phyloP scores from a whole-genome alignment of 92 coral and sea anemone species.

The Chrysogorgia sp. region DNA sequence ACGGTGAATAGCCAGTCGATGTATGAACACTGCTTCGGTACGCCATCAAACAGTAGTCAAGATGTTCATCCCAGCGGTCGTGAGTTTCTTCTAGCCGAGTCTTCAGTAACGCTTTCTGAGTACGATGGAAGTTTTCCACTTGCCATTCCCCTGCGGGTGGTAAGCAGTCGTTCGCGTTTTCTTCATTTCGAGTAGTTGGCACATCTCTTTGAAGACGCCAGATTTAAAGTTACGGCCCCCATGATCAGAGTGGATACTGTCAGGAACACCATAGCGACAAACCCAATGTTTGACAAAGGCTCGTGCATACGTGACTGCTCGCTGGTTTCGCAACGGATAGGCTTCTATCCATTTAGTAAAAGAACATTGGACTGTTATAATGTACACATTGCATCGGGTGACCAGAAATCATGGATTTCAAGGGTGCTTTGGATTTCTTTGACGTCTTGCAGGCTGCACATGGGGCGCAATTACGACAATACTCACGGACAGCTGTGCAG shows the following conservation, averaged over 20 bases:
- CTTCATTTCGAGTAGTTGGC: constrained; percentile 47
- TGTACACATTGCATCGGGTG: constrained; percentile 30
- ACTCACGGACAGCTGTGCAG: constrained; percentile 41
- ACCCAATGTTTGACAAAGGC: constrained; percentile 59
- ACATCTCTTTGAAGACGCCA: constrained; percentile 34
- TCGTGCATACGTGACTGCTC: constrained; percentile 57
- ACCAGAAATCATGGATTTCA: constrained; percentile 3
- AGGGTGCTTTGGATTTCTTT: background rate
- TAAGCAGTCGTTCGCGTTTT: constrained; percentile 56
- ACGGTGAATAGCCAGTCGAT: constrained; percentile 51
- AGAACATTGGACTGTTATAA: constrained; percentile 47
- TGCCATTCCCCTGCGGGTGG: constrained; percentile 63
- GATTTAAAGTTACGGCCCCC: constrained; percentile 68
- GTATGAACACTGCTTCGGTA: constrained; percentile 46
- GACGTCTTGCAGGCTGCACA: constrained; percentile 51
- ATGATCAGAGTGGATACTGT: constrained; percentile 57
- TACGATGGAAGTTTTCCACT: constrained; percentile 39
- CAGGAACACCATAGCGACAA: constrained; percentile 48
- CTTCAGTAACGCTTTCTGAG: constrained; percentile 37
- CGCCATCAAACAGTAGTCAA: constrained; percentile 62
- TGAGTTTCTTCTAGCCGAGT: constrained; percentile 32
- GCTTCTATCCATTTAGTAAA: constrained; percentile 71
- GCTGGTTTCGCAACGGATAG: constrained; percentile 46
- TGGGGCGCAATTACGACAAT: constrained; percentile 30
- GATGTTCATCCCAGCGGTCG: constrained; percentile 56